phyloP scores from a whole-genome alignment of 2,888 invertebrate species.

The Lasioglossum morio region DNA sequence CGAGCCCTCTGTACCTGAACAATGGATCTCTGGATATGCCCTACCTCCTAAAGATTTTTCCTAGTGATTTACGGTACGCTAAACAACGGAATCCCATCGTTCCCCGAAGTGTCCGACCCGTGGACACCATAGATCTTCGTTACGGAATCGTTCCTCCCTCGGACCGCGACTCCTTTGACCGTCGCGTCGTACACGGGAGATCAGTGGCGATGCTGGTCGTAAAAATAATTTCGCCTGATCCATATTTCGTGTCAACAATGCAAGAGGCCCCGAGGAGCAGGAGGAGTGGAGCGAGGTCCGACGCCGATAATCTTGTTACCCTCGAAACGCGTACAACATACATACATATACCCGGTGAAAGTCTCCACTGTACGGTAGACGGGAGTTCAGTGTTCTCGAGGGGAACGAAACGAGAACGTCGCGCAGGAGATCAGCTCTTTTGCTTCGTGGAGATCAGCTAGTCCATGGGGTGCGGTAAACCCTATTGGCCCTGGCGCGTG shows the following conservation, averaged over 20 bases:
- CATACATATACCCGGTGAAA: slow-evolving; percentile 61
- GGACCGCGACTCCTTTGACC: not conserved
- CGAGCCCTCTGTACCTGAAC: slow-evolving; percentile 14
- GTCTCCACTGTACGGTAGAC: slow-evolving; percentile 58
- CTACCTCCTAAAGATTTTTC: not conserved
- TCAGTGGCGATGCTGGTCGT: not conserved
- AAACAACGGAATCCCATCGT: not conserved
- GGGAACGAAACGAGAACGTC: slow-evolving; percentile 66
- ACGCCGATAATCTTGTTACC: slow-evolving; percentile 71
- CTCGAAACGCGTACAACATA: slow-evolving; percentile 66
- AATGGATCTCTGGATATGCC: slow-evolving; percentile 1
- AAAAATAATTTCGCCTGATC: slow-evolving; percentile 16
- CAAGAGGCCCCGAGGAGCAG: slow-evolving; percentile 15
- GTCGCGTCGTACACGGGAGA: not conserved
- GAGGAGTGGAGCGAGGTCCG: slow-evolving; percentile 39
- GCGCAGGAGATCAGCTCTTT: slow-evolving; percentile 61
- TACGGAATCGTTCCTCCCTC: not conserved
- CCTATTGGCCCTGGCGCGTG: slow-evolving; percentile 35
- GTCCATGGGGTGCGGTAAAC: slow-evolving; percentile 65
- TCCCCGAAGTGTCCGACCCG: not conserved
- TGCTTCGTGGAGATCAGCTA: slow-evolving; percentile 53
- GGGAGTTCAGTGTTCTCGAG: slow-evolving; percentile 62
- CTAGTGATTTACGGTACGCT: slow-evolving; percentile 13
- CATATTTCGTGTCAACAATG: slow-evolving; percentile 26
- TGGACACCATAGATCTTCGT: not conserved